These are phyloP conservation scores for Zaprionus kolodkinae DNA, from an alignment of 1,140 invertebrate species.

Conservation along the genomic window DNA sequence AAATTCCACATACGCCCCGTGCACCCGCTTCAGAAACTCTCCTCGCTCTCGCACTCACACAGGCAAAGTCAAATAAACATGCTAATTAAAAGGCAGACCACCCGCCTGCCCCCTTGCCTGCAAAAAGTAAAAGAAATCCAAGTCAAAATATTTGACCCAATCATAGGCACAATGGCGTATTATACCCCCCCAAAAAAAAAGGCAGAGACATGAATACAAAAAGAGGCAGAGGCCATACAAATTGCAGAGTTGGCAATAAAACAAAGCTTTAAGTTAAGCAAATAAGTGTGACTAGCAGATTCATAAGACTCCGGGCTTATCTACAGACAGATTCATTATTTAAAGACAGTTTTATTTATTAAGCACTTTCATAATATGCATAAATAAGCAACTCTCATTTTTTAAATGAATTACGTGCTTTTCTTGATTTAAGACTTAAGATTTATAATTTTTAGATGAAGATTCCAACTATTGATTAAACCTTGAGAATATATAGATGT, in stretches of 20 bases:
- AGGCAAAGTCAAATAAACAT: slow-evolving; percentile 79
- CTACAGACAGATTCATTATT: too few relatives aligned
- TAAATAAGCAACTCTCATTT: too few relatives aligned
- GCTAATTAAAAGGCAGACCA: slow-evolving; percentile 72
- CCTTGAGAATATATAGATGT: too few relatives aligned
- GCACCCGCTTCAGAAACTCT: slow-evolving; percentile 20
- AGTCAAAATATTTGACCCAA: slow-evolving; percentile 67
- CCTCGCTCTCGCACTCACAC: slow-evolving; percentile 43
- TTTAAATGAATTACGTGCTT: too few relatives aligned
- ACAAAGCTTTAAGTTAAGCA: not conserved
- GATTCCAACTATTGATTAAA: too few relatives aligned
- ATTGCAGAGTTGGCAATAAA: not conserved
- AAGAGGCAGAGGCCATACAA: not conserved
- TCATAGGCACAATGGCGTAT: slow-evolving; percentile 50
- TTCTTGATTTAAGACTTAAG: too few relatives aligned
- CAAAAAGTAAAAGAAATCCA: slow-evolving; percentile 26
- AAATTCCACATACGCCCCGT: slow-evolving; percentile 70
- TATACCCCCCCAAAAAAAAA: not conserved
- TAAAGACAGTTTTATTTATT: not conserved
- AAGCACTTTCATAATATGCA: too few relatives aligned
- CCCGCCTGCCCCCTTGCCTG: not conserved
- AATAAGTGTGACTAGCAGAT: not conserved
- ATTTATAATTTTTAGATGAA: too few relatives aligned
- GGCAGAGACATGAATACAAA: slow-evolving; percentile 1
- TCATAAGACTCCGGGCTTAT: too few relatives aligned